Conservation (phyloP, 2,888 invertebrate genomes). For the Pomacea canaliculata region DNA sequence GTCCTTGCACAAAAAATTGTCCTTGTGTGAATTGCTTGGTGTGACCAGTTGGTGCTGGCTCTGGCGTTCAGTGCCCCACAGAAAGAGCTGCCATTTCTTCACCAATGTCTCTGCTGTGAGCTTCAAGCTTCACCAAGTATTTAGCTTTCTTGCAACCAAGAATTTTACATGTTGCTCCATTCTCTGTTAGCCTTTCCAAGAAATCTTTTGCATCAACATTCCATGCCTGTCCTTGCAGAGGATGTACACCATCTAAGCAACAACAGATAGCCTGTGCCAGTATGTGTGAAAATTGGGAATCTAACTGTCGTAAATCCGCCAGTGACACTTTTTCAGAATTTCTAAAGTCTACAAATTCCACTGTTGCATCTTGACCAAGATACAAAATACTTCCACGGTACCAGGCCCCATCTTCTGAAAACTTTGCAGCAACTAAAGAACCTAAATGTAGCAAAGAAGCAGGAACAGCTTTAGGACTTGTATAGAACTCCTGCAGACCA, state of each 20-base stretch:
- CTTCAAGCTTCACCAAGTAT: conserved; percentile 40
- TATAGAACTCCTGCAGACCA: conserved; percentile 11
- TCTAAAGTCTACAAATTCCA: conserved; percentile 66
- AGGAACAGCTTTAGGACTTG: conserved; percentile 16
- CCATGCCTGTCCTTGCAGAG: conserved; percentile 35
- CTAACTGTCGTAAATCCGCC: conserved; percentile 44
- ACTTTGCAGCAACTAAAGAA: conserved; percentile 55
- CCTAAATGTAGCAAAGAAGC: conserved; percentile 35
- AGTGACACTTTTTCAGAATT: conserved; percentile 53
- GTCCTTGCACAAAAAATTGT: conserved; percentile 69
- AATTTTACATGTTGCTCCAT: conserved; percentile 47
- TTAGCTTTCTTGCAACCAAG: conserved; percentile 33
- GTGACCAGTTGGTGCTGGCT: neutral
- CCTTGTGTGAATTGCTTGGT: conserved; percentile 70
- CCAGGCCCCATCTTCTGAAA: conserved; percentile 55
- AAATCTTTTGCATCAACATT: conserved; percentile 48
- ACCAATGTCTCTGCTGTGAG: conserved; percentile 42
- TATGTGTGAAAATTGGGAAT: conserved; percentile 42
- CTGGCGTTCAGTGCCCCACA: conserved; percentile 15
- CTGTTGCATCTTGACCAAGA: conserved; percentile 33
- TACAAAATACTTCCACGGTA: conserved; percentile 52
- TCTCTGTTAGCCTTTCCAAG: conserved; percentile 49
- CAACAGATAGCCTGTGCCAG: conserved; percentile 58
- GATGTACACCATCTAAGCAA: conserved; percentile 36
- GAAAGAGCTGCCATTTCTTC: conserved; percentile 38